phyloP scores from a whole-genome alignment of 1,140 invertebrate species.

The Dolichoris vasculosae region DNA sequence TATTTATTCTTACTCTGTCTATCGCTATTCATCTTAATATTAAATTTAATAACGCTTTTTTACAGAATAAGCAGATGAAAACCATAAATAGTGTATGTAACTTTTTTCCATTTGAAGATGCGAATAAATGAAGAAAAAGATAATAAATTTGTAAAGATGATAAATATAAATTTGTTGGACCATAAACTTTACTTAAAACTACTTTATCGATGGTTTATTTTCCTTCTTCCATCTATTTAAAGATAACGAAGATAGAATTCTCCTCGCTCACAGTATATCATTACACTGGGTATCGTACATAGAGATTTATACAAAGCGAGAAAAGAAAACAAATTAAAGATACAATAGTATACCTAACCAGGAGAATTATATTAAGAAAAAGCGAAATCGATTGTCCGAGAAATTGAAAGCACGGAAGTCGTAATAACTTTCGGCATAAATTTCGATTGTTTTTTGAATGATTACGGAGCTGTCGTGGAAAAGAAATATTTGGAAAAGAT shows the following conservation, averaged over 20 bases:
- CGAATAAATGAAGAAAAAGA: constrained; percentile 1
- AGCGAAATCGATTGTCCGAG: constrained; percentile 8
- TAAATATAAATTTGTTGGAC: constrained; percentile 35
- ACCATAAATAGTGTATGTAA: constrained; percentile 17
- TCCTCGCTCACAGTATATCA: background rate
- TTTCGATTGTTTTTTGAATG: constrained; percentile 20
- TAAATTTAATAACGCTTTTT: no score
- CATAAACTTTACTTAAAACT: constrained; percentile 47
- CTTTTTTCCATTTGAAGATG: background rate
- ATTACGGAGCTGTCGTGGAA: background rate
- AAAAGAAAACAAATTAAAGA: constrained; percentile 8
- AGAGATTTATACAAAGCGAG: constrained; percentile 4
- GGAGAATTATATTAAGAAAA: constrained; percentile 19
- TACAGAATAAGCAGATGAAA: background rate
- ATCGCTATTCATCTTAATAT: no score
- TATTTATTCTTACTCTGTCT: no score
- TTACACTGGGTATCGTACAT: no score
- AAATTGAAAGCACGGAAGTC: constrained; percentile 14
- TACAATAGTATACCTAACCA: constrained; percentile 1
- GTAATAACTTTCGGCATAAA: constrained; percentile 33
- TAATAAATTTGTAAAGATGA: constrained; percentile 10
- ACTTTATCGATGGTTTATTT: constrained; percentile 54
- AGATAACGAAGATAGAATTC: constrained; percentile 38
- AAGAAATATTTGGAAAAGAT: background rate
- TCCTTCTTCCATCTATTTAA: constrained; percentile 41